These are phyloP conservation scores for Himalopsyche anomala DNA, from an alignment of 2,888 invertebrate genomes.

Conservation along the genomic window DNA sequence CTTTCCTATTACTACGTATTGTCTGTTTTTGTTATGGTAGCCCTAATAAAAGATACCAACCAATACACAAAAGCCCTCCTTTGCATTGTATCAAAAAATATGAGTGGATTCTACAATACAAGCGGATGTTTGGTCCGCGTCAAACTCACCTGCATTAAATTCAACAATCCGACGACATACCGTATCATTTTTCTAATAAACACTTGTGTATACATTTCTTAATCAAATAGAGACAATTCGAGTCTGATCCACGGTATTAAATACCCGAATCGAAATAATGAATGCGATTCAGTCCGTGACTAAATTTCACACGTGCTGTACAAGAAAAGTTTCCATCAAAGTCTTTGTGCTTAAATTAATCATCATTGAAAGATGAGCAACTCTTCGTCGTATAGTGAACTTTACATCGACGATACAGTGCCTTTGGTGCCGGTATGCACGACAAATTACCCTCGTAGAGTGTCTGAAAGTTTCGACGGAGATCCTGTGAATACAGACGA, in stretches of 20 bases:
- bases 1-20: no score
- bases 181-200: constrained; percentile 66
- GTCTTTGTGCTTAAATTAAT: neutral
- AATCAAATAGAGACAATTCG: constrained; percentile 56
- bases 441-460: constrained; percentile 61
- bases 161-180: constrained; percentile 35
- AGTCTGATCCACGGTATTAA: constrained; percentile 50
- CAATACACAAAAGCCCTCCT: constrained; percentile 29
- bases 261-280: constrained; percentile 56
- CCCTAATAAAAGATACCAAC: neutral
- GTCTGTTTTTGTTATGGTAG: no score
- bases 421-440: constrained; percentile 60
- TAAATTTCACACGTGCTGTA: constrained; percentile 59
- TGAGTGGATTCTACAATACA: constrained; percentile 50
- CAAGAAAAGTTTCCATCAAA: neutral
- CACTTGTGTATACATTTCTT: constrained; percentile 75
- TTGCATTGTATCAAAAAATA: constrained; percentile 13
- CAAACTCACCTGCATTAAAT: constrained; percentile 54
- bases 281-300: constrained; percentile 63
- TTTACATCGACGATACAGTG: constrained; percentile 59
- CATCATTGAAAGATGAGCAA: constrained; percentile 48
- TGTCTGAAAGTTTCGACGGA: constrained; percentile 61
- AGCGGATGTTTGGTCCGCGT: constrained; percentile 64
- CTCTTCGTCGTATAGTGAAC: constrained; percentile 51
- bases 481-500: constrained; percentile 67